Evolutionary conservation across 2,888 invertebrate genomes (phyloP).

Genomic region (Acleris cristana): DNA sequence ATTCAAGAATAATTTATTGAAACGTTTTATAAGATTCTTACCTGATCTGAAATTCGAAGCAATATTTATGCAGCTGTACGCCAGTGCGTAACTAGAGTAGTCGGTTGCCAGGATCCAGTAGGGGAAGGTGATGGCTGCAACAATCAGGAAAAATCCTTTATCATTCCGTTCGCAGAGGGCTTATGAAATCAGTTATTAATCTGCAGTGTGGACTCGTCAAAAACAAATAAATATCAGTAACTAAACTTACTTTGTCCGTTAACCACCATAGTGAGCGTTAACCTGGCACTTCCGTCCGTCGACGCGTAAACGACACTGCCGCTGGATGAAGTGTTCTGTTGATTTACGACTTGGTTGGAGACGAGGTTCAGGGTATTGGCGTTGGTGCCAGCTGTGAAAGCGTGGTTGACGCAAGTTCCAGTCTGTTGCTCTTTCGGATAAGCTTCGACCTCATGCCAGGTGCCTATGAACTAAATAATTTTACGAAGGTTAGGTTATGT

Average conservation of each 20-base stretch:
- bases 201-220: too few relatives aligned
- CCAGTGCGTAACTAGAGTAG: conserved; percentile 81
- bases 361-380: conserved; percentile 38
- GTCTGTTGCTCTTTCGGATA: conserved; percentile 76
- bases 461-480: conserved; percentile 75
- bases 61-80: conserved; percentile 83
- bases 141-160: not conserved
- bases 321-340: conserved; percentile 35
- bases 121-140: conserved; percentile 11
- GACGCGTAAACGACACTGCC: conserved; percentile 11
- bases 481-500: not conserved
- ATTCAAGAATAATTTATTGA: not conserved
- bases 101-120: conserved; percentile 86
- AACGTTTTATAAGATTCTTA: not conserved
- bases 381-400: not conserved
- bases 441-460: conserved; percentile 80
- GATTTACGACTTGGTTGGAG: conserved; percentile 47
- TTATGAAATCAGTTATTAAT: not conserved
- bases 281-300: conserved; percentile 10
- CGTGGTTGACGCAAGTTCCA: conserved; percentile 51
- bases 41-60: conserved; percentile 41
- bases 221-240: too few relatives aligned
- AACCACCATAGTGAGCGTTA: conserved; percentile 35
- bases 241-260: conserved; percentile 10
- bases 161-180: too few relatives aligned